Evolutionary conservation across 1,140 invertebrate genomes (phyloP).

Genomic region (Whitmania pigra): DNA sequence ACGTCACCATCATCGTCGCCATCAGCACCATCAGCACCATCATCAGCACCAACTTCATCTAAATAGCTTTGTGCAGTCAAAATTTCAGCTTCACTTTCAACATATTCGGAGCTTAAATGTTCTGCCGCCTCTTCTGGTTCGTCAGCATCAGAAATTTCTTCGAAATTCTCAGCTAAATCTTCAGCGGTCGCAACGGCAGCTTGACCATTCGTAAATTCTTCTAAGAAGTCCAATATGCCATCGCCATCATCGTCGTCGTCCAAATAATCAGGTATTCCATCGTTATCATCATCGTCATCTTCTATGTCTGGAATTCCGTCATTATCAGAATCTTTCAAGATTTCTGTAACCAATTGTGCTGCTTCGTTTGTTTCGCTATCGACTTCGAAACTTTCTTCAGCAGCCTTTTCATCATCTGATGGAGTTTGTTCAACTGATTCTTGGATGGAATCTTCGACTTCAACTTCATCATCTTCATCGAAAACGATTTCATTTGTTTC

Average conservation of each 20-base stretch:
- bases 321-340: constrained; percentile 2
- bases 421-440: background rate
- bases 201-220: constrained; percentile 7
- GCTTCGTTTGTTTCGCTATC: background rate
- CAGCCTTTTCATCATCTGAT: background rate
- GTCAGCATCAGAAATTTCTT: background rate
- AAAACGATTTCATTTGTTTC: background rate
- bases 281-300: constrained; percentile 25
- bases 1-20: too few species aligned
- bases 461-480: background rate
- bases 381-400: background rate
- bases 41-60: too few species aligned
- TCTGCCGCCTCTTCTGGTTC: background rate
- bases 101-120: too few species aligned
- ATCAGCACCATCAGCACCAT: too few species aligned
- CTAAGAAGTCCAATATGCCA: constrained; percentile 25
- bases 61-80: too few species aligned
- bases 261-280: constrained; percentile 25
- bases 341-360: background rate
- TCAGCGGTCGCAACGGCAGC: background rate
- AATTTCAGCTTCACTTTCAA: too few species aligned
- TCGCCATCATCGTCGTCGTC: constrained; percentile 25
- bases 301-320: constrained; percentile 1
- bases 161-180: too few species aligned
- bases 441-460: background rate